Evolutionary conservation across 2,797 vertebrate genomes (phyloP).

Genomic region (Protosalanx chinensis): DNA sequence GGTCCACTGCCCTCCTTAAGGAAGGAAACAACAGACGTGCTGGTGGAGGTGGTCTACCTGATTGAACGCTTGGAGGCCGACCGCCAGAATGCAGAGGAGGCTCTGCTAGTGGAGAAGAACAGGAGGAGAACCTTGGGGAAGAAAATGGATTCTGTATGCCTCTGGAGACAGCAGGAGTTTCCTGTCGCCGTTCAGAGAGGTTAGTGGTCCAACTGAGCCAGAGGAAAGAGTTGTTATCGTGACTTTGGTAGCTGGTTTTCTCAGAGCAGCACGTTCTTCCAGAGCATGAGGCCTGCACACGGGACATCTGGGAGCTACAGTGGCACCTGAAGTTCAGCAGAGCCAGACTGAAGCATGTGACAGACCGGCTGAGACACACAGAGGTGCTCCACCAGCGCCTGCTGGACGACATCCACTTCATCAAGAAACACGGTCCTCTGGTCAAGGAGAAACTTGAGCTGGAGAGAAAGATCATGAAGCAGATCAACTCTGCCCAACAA

Average conservation of each 20-base stretch:
- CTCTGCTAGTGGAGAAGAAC: constrained; percentile 73
- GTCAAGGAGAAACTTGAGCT: constrained; percentile 56
- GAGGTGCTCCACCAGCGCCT: constrained; percentile 55
- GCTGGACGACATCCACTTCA: constrained; percentile 57
- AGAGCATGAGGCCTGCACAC: constrained; percentile 62
- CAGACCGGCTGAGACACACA: constrained; percentile 37
- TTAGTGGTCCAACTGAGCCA: constrained; percentile 37
- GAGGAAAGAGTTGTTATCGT: not conserved
- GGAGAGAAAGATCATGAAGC: constrained; percentile 39
- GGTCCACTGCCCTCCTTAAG: constrained; percentile 62
- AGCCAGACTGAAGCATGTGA: constrained; percentile 37
- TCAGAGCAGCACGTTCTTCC: not conserved
- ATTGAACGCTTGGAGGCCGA: constrained; percentile 83
- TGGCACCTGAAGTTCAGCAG: constrained; percentile 59
- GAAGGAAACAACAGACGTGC: constrained; percentile 73
- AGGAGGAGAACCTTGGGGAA: constrained; percentile 60
- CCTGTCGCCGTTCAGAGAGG: constrained; percentile 75
- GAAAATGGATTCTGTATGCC: constrained; percentile 70
- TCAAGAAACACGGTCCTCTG: constrained; percentile 69
- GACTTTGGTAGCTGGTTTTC: not conserved
- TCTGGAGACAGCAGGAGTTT: constrained; percentile 78
- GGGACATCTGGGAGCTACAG: constrained; percentile 63
- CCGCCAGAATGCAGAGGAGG: constrained; percentile 75
- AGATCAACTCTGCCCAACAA: constrained; percentile 35
- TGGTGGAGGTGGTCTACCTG: constrained; percentile 77